Percentiles rank a stretch among this genome's conserved stretches.
Evolutionary conservation across 2,888 invertebrate genomes (phyloP).

Genomic region (Agonopterix arenella): DNA sequence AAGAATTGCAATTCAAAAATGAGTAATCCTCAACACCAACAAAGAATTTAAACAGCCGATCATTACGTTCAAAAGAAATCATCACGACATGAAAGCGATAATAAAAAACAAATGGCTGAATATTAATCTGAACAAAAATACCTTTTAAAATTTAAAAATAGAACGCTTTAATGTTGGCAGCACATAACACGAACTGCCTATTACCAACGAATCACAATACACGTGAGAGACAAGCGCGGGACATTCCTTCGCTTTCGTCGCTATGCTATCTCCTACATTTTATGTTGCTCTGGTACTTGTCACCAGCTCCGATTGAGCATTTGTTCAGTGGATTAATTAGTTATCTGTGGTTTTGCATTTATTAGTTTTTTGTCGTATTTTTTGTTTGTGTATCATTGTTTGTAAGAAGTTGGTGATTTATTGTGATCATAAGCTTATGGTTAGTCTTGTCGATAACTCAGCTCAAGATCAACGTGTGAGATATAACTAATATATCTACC

Average conservation of each 20-base stretch:
- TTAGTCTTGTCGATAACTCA: too few relatives aligned
- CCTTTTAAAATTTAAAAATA: too few relatives aligned
- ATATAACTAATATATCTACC: too few relatives aligned
- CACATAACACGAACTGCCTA: too few relatives aligned
- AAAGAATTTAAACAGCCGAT: neutral
- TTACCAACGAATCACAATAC: neutral
- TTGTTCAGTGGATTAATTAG: constrained; percentile 28
- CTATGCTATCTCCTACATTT: constrained; percentile 34
- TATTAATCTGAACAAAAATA: neutral
- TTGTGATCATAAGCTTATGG: too few relatives aligned
- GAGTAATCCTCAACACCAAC: constrained; percentile 15
- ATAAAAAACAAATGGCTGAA: neutral
- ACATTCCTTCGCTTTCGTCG: constrained; percentile 38
- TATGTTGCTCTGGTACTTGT: constrained; percentile 66
- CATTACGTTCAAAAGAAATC: neutral
- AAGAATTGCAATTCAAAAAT: constrained; percentile 37
- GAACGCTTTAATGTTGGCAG: too few relatives aligned
- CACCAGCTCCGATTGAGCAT: constrained; percentile 66
- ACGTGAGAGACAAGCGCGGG: constrained; percentile 22
- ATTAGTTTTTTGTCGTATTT: neutral
- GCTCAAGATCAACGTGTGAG: too few relatives aligned
- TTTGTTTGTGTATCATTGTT: too few relatives aligned
- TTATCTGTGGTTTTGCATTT: neutral
- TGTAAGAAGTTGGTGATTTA: too few relatives aligned
- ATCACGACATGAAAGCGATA: neutral